These are phyloP conservation scores for Malurus cyaneus DNA, from an alignment of 2,113 vertebrate species.

Conservation along the genomic window DNA sequence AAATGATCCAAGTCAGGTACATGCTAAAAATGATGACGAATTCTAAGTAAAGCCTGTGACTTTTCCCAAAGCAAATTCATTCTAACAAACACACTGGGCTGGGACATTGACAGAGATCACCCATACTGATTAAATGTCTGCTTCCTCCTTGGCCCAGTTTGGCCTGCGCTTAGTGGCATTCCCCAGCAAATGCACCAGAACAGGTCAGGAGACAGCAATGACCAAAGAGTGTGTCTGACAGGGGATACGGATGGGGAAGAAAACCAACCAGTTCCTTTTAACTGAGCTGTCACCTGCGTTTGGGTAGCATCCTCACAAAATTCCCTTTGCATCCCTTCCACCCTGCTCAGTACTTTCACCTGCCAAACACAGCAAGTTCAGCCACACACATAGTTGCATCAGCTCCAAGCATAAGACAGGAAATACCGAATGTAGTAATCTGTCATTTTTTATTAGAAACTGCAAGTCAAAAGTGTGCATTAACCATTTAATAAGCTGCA, in stretches of 20 bases:
- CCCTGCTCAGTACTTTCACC: not conserved
- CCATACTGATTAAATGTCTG: not conserved
- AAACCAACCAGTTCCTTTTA: not conserved
- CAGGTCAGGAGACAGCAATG: not conserved
- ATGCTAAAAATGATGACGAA: not conserved
- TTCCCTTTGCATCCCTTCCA: not conserved
- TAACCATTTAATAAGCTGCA: not conserved
- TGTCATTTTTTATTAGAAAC: not conserved
- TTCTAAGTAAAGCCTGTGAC: not conserved
- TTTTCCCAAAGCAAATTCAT: not conserved
- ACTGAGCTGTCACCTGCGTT: not conserved
- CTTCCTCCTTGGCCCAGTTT: not conserved
- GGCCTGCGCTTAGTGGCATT: not conserved
- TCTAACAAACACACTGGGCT: not conserved
- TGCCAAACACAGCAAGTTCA: not conserved
- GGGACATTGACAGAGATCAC: not conserved
- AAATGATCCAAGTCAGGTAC: rapidly evolving
- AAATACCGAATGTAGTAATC: not conserved
- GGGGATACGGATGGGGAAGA: rapidly evolving
- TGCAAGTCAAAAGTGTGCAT: not conserved
- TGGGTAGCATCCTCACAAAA: not conserved
- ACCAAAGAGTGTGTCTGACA: not conserved
- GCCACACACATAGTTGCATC: not conserved
- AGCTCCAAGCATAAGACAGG: not conserved
- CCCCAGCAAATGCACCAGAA: not conserved